phyloP scores from a whole-genome alignment of 2,113 vertebrate species.

The Siniperca knerii region DNA sequence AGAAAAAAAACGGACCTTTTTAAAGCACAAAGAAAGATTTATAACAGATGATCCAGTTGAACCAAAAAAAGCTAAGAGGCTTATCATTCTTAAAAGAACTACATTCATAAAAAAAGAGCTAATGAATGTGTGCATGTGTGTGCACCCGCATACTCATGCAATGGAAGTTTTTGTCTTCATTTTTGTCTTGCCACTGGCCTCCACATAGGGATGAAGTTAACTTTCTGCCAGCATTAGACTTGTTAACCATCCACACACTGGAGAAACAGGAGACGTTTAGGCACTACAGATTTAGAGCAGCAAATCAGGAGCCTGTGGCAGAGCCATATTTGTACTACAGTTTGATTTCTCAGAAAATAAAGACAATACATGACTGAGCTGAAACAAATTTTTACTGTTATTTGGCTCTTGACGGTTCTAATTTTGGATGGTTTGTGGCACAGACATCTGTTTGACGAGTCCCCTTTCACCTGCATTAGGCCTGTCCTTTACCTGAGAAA shows the following conservation, averaged over 20 bases:
- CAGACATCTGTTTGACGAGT: constrained; percentile 4
- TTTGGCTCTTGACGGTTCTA: not conserved
- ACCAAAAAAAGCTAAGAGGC: not conserved
- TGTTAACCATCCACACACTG: not conserved
- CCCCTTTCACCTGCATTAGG: constrained; percentile 26
- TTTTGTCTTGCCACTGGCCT: not conserved
- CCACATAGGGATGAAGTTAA: not conserved
- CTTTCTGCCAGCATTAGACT: not conserved
- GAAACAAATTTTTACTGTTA: not conserved
- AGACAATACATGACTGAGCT: not conserved
- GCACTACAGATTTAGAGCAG: not conserved
- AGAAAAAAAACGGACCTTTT: not conserved
- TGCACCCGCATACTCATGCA: not conserved
- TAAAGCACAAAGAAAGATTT: constrained; percentile 12
- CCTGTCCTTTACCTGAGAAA: constrained; percentile 3
- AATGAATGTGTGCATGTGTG: not conserved
- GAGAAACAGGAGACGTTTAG: not conserved
- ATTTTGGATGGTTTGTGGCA: not conserved
- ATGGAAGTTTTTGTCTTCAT: not conserved
- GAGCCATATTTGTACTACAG: not conserved
- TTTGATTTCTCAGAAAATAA: not conserved
- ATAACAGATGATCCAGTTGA: not conserved
- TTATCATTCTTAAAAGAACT: constrained; percentile 10
- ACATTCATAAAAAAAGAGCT: constrained; percentile 1
- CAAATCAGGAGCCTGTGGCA: not conserved